Evolutionary conservation across 2,797 vertebrate species (phyloP).

Genomic region (Xiphophorus birchmanni): DNA sequence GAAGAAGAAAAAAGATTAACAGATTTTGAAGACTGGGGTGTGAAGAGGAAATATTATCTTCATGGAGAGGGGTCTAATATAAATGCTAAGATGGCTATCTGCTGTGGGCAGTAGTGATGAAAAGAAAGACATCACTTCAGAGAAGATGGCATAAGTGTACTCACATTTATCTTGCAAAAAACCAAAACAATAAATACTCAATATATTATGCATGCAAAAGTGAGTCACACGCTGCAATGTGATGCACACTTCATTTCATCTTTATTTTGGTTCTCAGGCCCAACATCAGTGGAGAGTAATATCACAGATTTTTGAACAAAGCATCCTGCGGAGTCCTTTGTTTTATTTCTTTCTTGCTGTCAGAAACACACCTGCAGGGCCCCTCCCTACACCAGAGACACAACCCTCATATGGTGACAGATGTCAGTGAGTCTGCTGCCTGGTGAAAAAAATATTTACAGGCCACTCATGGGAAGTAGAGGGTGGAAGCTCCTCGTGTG

Average conservation of each 20-base stretch:
- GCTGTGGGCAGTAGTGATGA: constrained; percentile 41
- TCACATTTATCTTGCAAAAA: constrained; percentile 32
- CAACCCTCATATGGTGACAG: constrained; percentile 20
- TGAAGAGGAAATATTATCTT: constrained; percentile 24
- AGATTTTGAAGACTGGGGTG: constrained; percentile 33
- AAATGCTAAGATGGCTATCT: constrained; percentile 46
- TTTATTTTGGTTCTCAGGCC: constrained; percentile 35
- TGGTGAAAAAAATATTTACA: constrained; percentile 35
- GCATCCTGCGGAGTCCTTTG: constrained; percentile 48
- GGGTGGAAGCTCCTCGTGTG: constrained; percentile 12
- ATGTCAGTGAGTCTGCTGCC: constrained; percentile 22
- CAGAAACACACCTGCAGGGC: constrained; percentile 40
- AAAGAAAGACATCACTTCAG: constrained; percentile 22
- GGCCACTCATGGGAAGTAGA: constrained; percentile 29
- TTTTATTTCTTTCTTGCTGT: constrained; percentile 38
- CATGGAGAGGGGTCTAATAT: constrained; percentile 21
- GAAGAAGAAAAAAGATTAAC: neutral
- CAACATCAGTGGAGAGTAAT: constrained; percentile 39
- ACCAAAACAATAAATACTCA: constrained; percentile 28
- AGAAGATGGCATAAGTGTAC: constrained; percentile 24
- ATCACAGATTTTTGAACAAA: constrained; percentile 38
- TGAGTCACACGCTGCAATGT: constrained; percentile 37
- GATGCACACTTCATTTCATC: constrained; percentile 45
- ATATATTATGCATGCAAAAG: constrained; percentile 51
- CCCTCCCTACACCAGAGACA: constrained; percentile 36